Evolutionary conservation across 2,888 invertebrate species (phyloP).

Genomic region (Plebejus anna): DNA sequence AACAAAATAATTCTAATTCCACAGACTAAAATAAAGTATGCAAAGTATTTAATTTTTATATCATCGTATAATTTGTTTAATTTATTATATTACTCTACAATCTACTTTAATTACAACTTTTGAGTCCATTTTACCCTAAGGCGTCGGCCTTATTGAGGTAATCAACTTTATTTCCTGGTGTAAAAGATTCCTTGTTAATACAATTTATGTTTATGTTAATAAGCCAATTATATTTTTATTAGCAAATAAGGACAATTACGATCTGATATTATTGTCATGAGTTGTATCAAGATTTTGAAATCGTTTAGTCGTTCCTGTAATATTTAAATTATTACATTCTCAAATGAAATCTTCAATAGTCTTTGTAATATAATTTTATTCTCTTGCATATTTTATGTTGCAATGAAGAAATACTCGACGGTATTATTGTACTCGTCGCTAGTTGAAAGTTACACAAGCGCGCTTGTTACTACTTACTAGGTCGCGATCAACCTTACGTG

Average conservation of each 20-base stretch:
- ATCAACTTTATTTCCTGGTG: constrained; percentile 12
- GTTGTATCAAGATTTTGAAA: not conserved
- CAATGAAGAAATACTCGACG: constrained; percentile 4
- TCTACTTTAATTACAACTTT: not conserved
- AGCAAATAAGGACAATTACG: not conserved
- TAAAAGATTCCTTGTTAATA: constrained; percentile 2
- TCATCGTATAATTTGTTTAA: not conserved
- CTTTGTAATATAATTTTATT: not conserved
- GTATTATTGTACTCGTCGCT: constrained; percentile 12
- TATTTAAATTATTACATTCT: not conserved
- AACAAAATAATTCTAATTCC: not conserved
- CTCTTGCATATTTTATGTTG: not conserved
- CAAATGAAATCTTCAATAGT: not conserved
- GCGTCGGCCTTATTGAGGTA: not conserved
- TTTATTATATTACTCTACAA: constrained; percentile 3
- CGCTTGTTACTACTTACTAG: constrained; percentile 11
- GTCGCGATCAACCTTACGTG: constrained; percentile 21
- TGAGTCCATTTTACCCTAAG: not conserved
- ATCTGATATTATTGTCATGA: not conserved
- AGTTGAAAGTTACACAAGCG: constrained; percentile 19
- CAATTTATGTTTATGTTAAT: constrained; percentile 13
- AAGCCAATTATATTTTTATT: not conserved
- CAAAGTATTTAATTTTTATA: not conserved
- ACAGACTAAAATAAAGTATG: not conserved
- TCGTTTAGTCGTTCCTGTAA: too few relatives aligned